Evolutionary conservation across 2,797 vertebrate species (phyloP).

Genomic region (Simalia tracyae): DNA sequence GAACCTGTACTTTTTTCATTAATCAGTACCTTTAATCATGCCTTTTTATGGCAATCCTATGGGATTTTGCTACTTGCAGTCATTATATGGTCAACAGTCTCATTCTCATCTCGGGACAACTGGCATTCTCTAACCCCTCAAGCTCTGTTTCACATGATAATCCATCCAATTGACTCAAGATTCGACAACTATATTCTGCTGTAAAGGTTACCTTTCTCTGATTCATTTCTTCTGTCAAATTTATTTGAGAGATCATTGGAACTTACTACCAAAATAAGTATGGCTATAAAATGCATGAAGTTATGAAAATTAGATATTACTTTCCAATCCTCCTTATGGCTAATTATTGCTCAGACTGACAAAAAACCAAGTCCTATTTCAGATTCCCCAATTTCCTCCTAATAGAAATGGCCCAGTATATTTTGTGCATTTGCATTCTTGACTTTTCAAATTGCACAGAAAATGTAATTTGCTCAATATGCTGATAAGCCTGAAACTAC

Average conservation of each 20-base stretch:
- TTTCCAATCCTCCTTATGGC: neutral
- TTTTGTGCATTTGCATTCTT: slow-evolving; percentile 1
- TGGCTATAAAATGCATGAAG: neutral
- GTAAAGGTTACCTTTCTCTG: neutral
- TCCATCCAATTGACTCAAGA: neutral
- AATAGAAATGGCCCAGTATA: neutral
- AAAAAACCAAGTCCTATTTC: neutral
- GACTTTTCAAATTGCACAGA: slow-evolving; percentile 20
- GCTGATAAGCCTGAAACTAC: slow-evolving; percentile 26
- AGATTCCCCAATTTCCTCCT: neutral
- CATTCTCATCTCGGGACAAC: neutral
- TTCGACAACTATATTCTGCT: neutral
- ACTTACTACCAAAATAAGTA: neutral
- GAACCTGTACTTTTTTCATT: neutral
- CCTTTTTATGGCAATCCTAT: neutral
- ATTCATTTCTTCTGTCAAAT: neutral
- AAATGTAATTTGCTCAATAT: slow-evolving; percentile 25
- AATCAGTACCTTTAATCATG: neutral
- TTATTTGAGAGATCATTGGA: neutral
- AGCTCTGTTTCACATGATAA: neutral
- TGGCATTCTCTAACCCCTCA: neutral
- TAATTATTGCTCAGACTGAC: neutral
- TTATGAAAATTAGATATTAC: neutral
- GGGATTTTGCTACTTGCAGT: neutral
- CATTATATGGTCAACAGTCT: neutral